Evolutionary conservation across 2,888 invertebrate genomes (phyloP).

Genomic region (Diarsia mendica): DNA sequence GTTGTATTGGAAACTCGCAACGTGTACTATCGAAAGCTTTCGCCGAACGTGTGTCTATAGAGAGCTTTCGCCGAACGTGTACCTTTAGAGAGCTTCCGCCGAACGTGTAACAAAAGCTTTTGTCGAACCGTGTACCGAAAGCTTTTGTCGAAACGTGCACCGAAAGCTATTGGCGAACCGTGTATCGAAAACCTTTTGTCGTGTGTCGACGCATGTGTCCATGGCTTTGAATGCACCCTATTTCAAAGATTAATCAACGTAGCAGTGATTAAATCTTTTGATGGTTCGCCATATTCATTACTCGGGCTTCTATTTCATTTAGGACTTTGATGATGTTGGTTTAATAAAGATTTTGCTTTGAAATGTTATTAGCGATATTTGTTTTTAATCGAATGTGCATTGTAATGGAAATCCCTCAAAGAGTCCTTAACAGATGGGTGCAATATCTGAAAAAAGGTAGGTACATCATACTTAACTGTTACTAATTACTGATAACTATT

Average conservation of each 20-base stretch:
- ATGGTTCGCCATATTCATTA: neutral
- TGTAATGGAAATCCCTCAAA: neutral
- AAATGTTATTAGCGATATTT: neutral
- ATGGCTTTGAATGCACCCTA: neutral
- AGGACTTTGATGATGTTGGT: neutral
- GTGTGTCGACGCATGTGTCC: too few relatives aligned
- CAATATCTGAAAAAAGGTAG: neutral
- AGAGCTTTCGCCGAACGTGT: neutral
- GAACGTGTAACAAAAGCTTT: neutral
- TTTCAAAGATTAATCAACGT: neutral
- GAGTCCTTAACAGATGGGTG: neutral
- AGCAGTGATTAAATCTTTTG: slow-evolving; percentile 1
- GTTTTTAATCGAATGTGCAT: neutral
- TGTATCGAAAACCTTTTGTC: neutral
- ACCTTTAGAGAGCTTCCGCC: neutral
- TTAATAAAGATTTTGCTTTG: neutral
- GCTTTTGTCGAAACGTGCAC: neutral
- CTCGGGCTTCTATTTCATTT: neutral
- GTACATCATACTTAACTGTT: neutral
- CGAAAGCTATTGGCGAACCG: neutral
- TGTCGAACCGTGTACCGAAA: neutral
- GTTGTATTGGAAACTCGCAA: neutral
- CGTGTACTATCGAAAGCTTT: neutral
- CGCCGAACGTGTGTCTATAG: neutral
- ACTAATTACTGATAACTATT: too few relatives aligned